A percentile compares a stretch with the other conserved stretches of the same genome.
Conservation (phyloP, 2,797 vertebrate genomes). For the Mus minutoides region DNA sequence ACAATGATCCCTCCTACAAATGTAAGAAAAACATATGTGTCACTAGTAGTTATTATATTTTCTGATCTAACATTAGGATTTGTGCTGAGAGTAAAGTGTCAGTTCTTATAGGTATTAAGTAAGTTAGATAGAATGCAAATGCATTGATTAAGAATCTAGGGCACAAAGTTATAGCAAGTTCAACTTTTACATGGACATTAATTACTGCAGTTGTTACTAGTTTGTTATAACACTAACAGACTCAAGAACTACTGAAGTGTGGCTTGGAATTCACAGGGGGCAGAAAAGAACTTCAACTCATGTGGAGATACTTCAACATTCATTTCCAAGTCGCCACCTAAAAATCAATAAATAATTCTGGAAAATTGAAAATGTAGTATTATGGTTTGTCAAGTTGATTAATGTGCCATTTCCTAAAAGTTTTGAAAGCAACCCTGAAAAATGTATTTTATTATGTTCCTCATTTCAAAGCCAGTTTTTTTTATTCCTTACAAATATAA, state of each 20-base stretch:
- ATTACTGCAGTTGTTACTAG: not conserved
- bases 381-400: conserved; percentile 61
- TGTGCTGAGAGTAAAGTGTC: not conserved
- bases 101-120: not conserved
- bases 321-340: conserved; percentile 43
- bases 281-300: not conserved
- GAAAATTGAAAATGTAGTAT: conserved; percentile 34
- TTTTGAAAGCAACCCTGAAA: conserved; percentile 41
- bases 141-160: not conserved
- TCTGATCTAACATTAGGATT: not conserved
- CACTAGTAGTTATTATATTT: not conserved
- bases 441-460: not conserved
- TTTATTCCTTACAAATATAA: conserved; percentile 19
- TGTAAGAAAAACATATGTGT: not conserved
- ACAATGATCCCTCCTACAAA: too few relatives aligned
- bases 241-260: not conserved
- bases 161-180: not conserved
- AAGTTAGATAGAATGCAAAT: not conserved
- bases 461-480: conserved; percentile 28
- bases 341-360: conserved; percentile 70
- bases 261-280: not conserved
- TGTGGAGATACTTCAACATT: conserved; percentile 28
- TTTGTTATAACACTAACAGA: not conserved
- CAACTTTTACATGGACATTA: conserved; percentile 17
- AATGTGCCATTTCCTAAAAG: conserved; percentile 52